Evolutionary conservation across 2,113 vertebrate species (phyloP).

Genomic region (Zapornia atra): DNA sequence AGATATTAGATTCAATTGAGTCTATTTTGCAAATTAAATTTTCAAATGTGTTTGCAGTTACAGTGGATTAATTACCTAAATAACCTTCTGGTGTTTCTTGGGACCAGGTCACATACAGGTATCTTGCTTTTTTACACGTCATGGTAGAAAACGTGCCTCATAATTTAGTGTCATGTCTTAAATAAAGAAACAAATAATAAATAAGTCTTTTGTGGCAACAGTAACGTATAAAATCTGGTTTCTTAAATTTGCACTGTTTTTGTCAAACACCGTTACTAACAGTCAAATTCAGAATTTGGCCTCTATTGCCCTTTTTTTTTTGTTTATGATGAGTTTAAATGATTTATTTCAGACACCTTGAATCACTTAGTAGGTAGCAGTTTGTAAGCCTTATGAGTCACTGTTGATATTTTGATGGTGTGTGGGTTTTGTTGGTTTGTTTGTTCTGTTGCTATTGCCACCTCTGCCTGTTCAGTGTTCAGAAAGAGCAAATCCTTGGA

Average conservation of each 20-base stretch:
- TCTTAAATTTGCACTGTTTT: neutral
- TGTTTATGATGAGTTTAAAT: neutral
- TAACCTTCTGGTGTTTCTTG: neutral
- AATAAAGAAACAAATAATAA: neutral
- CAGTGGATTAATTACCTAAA: neutral
- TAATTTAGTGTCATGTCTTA: neutral
- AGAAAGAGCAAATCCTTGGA: neutral
- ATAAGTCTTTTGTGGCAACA: neutral
- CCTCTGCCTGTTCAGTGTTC: neutral
- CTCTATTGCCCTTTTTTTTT: neutral
- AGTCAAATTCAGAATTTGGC: neutral
- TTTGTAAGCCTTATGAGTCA: constrained; percentile 19
- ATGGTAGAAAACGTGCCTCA: neutral
- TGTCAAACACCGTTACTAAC: neutral
- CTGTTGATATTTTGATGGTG: constrained; percentile 2
- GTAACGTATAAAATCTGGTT: neutral
- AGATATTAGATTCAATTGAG: neutral
- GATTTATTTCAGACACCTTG: constrained; percentile 3
- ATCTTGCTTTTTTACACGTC: neutral
- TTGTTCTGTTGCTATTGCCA: neutral
- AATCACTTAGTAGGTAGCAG: neutral
- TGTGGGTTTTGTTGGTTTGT: neutral
- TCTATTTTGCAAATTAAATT: neutral
- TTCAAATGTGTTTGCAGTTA: neutral
- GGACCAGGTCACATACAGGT: neutral